Evolutionary conservation across 2,113 vertebrate genomes (phyloP).

Genomic region (Myotis brandtii): DNA sequence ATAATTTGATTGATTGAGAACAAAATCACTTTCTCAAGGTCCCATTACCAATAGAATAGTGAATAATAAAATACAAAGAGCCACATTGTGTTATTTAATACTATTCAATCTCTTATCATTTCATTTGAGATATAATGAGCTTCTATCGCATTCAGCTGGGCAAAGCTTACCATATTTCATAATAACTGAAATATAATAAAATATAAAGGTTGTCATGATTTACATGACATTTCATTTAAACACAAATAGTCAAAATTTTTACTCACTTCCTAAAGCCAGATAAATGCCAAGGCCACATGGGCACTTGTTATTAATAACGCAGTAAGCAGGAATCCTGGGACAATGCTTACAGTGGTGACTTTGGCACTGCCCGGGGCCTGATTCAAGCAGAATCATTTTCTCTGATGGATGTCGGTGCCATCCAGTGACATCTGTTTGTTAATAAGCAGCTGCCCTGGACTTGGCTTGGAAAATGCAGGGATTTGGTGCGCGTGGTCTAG

Average conservation of each 20-base stretch:
- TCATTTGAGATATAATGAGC: constrained; percentile 47
- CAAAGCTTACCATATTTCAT: constrained; percentile 43
- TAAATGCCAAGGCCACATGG: constrained; percentile 47
- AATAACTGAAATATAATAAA: constrained; percentile 45
- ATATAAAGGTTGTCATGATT: constrained; percentile 36
- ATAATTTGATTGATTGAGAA: constrained; percentile 34
- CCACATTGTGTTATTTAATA: constrained; percentile 56
- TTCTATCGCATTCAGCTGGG: constrained; percentile 56
- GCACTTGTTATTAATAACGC: constrained; percentile 49
- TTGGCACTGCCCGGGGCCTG: constrained; percentile 37
- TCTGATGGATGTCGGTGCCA: constrained; percentile 71
- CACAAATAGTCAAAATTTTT: constrained; percentile 52
- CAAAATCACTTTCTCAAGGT: constrained; percentile 17
- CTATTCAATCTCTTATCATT: constrained; percentile 56
- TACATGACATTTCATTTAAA: constrained; percentile 60
- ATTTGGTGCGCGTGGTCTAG: constrained; percentile 45
- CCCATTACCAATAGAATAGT: neutral
- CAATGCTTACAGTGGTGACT: constrained; percentile 4
- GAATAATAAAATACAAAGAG: constrained; percentile 22
- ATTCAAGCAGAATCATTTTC: constrained; percentile 61
- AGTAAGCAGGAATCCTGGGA: constrained; percentile 16
- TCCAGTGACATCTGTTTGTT: constrained; percentile 76
- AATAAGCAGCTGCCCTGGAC: constrained; percentile 70
- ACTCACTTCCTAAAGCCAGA: constrained; percentile 67
- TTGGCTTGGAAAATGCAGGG: constrained; percentile 55